Evolutionary conservation across 2,113 vertebrate genomes (phyloP).

Genomic region (Halichoerus grypus): DNA sequence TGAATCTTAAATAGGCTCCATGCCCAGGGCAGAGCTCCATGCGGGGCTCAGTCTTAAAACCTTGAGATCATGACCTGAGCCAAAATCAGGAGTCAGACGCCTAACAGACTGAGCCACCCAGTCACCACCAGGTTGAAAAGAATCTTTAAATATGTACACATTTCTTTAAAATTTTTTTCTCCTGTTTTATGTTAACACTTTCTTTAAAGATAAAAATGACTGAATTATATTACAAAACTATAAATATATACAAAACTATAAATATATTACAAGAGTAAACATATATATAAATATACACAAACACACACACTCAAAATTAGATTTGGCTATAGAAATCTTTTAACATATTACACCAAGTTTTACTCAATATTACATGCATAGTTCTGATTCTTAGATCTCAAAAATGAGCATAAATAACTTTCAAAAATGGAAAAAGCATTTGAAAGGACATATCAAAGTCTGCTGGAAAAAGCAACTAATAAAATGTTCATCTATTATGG

Average conservation of each 20-base stretch:
- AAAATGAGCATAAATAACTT: conserved; percentile 5
- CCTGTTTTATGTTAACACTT: neutral
- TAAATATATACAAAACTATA: too few relatives aligned
- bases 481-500: conserved; percentile 30
- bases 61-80: neutral
- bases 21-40: neutral
- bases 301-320: neutral
- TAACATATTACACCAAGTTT: neutral
- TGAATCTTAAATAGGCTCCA: neutral
- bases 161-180: neutral
- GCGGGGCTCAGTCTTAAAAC: neutral
- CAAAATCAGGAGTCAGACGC: neutral
- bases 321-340: neutral
- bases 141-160: neutral
- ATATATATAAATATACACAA: neutral
- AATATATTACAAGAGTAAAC: neutral
- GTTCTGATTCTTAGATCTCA: neutral
- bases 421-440: neutral
- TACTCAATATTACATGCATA: neutral
- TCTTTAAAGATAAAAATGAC: neutral
- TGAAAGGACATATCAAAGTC: neutral
- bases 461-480: conserved; percentile 22
- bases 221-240: neutral
- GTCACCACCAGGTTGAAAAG: neutral
- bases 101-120: neutral